A percentile compares a stretch with the other conserved stretches of the same genome.
These are phyloP conservation scores for Nyctibius bracteatus DNA, from an alignment of 2,113 vertebrate species.

Conservation along the genomic window DNA sequence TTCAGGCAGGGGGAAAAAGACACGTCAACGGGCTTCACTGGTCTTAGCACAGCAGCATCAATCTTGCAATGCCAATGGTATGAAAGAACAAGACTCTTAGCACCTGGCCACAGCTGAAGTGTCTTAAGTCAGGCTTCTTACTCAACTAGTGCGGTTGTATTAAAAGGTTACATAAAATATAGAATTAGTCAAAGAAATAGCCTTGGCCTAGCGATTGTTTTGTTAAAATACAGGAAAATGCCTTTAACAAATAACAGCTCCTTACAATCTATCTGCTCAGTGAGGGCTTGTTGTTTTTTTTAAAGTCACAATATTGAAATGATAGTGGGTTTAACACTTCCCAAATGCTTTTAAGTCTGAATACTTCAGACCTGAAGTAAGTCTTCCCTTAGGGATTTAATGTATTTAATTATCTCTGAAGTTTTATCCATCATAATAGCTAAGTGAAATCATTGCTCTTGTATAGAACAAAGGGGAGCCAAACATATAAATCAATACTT, in stretches of 20 bases:
- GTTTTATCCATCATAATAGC: slow-evolving; percentile 65
- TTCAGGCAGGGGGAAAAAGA: not conserved
- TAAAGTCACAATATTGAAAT: not conserved
- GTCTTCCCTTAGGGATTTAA: slow-evolving; percentile 59
- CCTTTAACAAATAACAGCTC: not conserved
- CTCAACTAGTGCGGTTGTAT: not conserved
- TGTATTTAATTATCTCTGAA: slow-evolving; percentile 70
- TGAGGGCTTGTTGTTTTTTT: not conserved
- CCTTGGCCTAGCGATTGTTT: not conserved
- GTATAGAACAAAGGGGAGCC: slow-evolving; percentile 42
- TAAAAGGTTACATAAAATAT: not conserved
- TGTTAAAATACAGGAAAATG: not conserved
- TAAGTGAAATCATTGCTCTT: slow-evolving; percentile 60
- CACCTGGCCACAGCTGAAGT: not conserved
- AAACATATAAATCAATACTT: slow-evolving; percentile 66
- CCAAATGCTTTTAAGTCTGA: slow-evolving; percentile 51
- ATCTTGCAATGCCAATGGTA: not conserved
- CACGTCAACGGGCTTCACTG: not conserved
- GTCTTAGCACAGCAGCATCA: not conserved
- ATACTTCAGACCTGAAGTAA: slow-evolving; percentile 61
- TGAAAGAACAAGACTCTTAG: not conserved
- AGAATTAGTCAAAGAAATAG: not conserved
- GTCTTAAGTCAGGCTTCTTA: not conserved
- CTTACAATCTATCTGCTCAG: not conserved
- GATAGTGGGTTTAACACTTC: slow-evolving; percentile 31